Evolutionary conservation across 2,113 vertebrate genomes (phyloP).

Genomic region (Cathartes aura): DNA sequence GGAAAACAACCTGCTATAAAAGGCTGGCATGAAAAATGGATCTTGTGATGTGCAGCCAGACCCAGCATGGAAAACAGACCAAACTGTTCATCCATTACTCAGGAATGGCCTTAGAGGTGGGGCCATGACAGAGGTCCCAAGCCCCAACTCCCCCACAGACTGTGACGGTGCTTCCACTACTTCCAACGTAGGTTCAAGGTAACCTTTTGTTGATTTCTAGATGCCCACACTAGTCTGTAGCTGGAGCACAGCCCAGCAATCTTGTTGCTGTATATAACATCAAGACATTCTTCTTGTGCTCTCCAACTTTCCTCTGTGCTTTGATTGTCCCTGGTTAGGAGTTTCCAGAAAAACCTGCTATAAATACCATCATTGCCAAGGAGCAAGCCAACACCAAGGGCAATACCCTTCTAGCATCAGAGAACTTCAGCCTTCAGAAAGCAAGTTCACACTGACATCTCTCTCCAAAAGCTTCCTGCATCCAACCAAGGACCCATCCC

Average conservation of each 20-base stretch:
- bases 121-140: background rate
- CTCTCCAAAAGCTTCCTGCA: background rate
- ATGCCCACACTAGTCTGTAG: background rate
- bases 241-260: constrained; percentile 7
- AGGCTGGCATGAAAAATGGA: background rate
- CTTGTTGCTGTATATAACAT: background rate
- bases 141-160: background rate
- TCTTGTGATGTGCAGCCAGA: background rate
- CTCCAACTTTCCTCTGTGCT: background rate
- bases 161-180: background rate
- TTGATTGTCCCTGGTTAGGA: background rate
- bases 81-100: background rate
- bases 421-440: background rate
- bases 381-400: background rate
- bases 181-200: background rate
- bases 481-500: background rate
- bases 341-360: constrained; percentile 7
- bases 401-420: background rate
- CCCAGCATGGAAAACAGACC: background rate
- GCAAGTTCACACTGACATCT: background rate
- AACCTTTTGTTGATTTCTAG: background rate
- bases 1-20: background rate
- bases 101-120: background rate
- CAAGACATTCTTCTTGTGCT: background rate
- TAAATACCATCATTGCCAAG: background rate